phyloP scores from a whole-genome alignment of 2,113 vertebrate genomes.

The Menura novaehollandiae region DNA sequence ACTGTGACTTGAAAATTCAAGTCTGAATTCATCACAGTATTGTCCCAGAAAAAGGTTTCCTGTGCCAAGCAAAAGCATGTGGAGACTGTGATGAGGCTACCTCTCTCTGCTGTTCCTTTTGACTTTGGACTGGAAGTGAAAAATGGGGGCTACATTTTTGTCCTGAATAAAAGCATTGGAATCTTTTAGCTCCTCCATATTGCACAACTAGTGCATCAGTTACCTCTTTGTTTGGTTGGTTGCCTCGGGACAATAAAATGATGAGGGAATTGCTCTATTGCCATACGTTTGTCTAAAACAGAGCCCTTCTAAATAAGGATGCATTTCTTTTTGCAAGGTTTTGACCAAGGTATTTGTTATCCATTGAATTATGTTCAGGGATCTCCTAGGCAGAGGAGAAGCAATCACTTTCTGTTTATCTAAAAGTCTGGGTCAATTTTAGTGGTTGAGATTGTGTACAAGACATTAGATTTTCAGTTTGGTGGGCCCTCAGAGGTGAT shows the following conservation, averaged over 20 bases:
- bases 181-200: neutral
- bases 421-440: neutral
- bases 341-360: neutral
- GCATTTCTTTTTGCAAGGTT: neutral
- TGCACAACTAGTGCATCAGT: neutral
- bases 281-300: neutral
- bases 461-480: neutral
- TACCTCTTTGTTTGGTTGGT: neutral
- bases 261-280: neutral
- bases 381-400: neutral
- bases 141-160: neutral
- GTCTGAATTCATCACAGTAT: neutral
- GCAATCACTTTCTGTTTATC: neutral
- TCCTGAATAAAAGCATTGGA: neutral
- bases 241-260: neutral
- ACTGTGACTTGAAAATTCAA: conserved; percentile 3
- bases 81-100: neutral
- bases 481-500: neutral
- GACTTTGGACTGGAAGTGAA: neutral
- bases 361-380: neutral
- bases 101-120: conserved; percentile 13
- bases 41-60: neutral
- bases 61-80: conserved; percentile 2
- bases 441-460: neutral
- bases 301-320: neutral